A percentile compares a stretch with the other conserved stretches of the same genome.
phyloP scores from a whole-genome alignment of 2,113 vertebrate genomes.

The Bettongia penicillata region DNA sequence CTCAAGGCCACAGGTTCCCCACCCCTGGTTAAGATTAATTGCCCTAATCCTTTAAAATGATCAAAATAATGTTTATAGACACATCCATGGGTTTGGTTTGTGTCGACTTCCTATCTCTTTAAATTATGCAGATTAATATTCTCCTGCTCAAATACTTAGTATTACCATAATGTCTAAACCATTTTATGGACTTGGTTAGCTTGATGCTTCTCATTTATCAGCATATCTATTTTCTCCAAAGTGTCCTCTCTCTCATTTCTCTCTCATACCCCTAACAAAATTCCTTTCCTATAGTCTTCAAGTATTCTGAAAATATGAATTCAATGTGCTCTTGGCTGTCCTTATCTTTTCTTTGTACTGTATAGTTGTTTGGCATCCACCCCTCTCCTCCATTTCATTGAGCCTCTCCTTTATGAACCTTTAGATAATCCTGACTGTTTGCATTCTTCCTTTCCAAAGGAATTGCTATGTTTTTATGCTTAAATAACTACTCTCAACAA shows the following conservation, averaged over 20 bases:
- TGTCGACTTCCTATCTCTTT: not conserved
- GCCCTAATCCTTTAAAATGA: not conserved
- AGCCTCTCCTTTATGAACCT: not conserved
- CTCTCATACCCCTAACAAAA: not conserved
- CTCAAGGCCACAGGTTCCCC: no score
- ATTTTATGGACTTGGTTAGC: not conserved
- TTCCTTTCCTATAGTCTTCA: not conserved
- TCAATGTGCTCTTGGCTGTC: not conserved
- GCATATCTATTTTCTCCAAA: not conserved
- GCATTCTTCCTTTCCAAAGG: constrained; percentile 10
- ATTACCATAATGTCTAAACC: not conserved
- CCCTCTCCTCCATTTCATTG: not conserved
- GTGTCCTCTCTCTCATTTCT: constrained; percentile 1
- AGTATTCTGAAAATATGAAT: not conserved
- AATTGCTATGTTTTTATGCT: not conserved
- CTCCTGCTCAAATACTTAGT: not conserved
- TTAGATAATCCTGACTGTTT: constrained; percentile 14
- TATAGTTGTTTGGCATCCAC: not conserved
- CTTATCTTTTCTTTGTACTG: not conserved
- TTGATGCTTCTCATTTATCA: not conserved
- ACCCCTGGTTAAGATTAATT: not conserved
- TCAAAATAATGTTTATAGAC: not conserved
- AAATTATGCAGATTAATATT: constrained; percentile 7
- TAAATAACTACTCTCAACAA: not conserved
- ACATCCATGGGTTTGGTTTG: not conserved